Conservation (phyloP, 2,888 invertebrate genomes). For the Hyles lineata region DNA sequence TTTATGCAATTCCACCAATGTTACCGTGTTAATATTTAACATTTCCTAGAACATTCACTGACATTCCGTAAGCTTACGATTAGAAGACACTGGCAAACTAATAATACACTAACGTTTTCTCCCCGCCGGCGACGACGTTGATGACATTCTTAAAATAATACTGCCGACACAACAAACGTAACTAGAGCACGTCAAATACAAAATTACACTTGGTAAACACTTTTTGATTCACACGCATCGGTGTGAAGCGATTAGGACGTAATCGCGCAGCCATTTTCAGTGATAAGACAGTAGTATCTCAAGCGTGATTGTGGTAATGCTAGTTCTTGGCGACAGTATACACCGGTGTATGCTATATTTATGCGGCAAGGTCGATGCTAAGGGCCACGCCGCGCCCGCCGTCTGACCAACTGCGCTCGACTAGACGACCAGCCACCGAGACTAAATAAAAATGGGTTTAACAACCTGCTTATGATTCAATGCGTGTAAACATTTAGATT, state of each 20-base stretch:
- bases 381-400: slow-evolving; percentile 63
- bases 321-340: slow-evolving; percentile 71
- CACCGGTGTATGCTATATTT: slow-evolving; percentile 67
- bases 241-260: slow-evolving; percentile 67
- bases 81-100: slow-evolving; percentile 43
- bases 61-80: slow-evolving; percentile 28
- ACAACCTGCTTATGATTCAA: slow-evolving; percentile 1
- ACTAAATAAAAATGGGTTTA: slow-evolving; percentile 34
- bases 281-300: slow-evolving; percentile 74
- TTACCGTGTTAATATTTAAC: neutral
- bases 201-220: slow-evolving; percentile 68
- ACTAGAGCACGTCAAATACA: slow-evolving; percentile 67
- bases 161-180: slow-evolving; percentile 53
- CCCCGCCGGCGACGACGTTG: slow-evolving; percentile 68
- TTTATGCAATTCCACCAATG: slow-evolving; percentile 3
- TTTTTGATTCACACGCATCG: slow-evolving; percentile 62
- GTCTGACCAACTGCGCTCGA: slow-evolving; percentile 61
- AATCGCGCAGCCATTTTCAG: slow-evolving; percentile 81
- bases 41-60: slow-evolving; percentile 19
- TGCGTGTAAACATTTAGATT: neutral
- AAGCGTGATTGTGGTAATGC: slow-evolving; percentile 56
- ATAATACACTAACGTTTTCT: slow-evolving; percentile 76
- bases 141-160: slow-evolving; percentile 76
- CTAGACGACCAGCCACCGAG: slow-evolving; percentile 45
- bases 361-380: slow-evolving; percentile 71